Conservation (phyloP, 2,113 vertebrate species). For the Channa maculata region DNA sequence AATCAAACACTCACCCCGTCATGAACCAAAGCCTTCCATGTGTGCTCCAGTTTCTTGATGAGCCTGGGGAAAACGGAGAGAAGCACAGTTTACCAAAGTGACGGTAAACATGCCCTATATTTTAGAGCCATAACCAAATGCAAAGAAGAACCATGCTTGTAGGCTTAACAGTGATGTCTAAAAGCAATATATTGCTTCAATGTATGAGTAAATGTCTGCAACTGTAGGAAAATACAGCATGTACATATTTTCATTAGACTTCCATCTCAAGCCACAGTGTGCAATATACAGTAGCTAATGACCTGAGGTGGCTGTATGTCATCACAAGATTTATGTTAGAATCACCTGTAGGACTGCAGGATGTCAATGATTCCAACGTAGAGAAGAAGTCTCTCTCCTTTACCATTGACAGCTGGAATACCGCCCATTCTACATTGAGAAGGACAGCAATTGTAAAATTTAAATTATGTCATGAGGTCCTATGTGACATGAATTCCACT, state of each 20-base stretch:
- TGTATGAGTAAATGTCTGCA: not conserved
- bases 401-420: constrained; percentile 95
- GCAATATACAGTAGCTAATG: not conserved
- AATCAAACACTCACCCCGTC: constrained; percentile 89
- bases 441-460: not conserved
- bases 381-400: constrained; percentile 92
- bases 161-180: constrained; percentile 5
- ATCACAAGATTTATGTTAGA: not conserved
- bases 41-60: constrained; percentile 98
- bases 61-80: constrained; percentile 82
- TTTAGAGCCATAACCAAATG: not conserved
- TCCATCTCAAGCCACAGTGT: constrained; percentile 2
- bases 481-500: too few species aligned
- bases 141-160: not conserved
- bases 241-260: not conserved
- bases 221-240: not conserved
- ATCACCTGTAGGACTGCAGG: constrained; percentile 95
- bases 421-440: constrained; percentile 91
- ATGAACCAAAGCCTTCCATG: constrained; percentile 98
- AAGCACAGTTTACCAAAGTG: constrained; percentile 1
- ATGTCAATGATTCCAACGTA: constrained; percentile 98
- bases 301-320: too few species aligned
- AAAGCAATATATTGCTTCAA: not conserved
- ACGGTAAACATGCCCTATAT: constrained; percentile 5
- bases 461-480: not conserved